Evolutionary conservation across 2,113 vertebrate species (phyloP).

Genomic region (Colius striatus): DNA sequence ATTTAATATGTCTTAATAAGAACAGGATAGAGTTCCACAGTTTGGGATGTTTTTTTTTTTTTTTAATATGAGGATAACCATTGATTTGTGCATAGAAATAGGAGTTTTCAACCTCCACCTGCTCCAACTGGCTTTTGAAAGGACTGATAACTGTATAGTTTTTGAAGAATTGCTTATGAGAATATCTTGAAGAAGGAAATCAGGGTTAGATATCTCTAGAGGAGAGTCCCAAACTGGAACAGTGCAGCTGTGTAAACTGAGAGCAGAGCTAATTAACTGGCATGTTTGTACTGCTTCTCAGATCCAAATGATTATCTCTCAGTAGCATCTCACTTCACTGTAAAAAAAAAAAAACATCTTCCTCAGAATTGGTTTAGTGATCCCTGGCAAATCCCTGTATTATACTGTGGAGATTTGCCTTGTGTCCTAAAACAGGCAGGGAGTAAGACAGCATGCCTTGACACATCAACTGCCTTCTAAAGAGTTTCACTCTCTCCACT

Average conservation of each 20-base stretch:
- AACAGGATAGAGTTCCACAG: not conserved
- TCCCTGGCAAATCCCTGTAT: not conserved
- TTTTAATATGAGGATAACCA: not conserved
- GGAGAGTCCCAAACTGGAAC: not conserved
- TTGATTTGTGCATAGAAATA: not conserved
- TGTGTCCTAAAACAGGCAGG: rapidly evolving
- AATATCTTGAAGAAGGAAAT: not conserved
- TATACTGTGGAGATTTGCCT: not conserved
- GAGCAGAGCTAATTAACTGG: constrained; percentile 1
- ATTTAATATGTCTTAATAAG: not conserved
- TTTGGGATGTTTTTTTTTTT: not conserved
- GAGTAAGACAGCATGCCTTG: rapidly evolving
- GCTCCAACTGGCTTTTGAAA: not conserved
- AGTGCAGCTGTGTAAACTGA: constrained; percentile 9
- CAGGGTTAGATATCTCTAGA: not conserved
- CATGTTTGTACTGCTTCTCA: not conserved
- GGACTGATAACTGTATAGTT: not conserved
- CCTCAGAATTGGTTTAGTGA: not conserved
- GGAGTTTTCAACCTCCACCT: not conserved
- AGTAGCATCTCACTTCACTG: not conserved
- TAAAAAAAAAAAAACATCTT: not conserved
- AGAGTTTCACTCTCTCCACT: rapidly evolving
- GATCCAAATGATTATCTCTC: constrained; percentile 25
- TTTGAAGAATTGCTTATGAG: not conserved
- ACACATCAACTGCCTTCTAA: not conserved